phyloP scores from a whole-genome alignment of 1,140 invertebrate species.

The Dendrolimus kikuchii region DNA sequence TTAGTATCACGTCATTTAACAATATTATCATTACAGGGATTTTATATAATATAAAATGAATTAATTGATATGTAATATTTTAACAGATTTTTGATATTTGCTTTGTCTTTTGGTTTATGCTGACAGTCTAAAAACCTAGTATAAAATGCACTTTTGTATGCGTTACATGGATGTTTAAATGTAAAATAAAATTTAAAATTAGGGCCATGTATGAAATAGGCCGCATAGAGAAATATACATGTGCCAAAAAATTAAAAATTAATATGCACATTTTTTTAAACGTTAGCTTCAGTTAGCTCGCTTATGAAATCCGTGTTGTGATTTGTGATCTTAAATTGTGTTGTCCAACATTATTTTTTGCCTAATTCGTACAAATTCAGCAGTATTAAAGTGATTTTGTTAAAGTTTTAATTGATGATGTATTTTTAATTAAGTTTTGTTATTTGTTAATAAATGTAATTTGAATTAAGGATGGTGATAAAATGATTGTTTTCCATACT shows the following conservation, averaged over 20 bases:
- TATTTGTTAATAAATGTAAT: conserved; percentile 61
- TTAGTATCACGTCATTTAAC: conserved; percentile 63
- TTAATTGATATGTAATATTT: conserved; percentile 66
- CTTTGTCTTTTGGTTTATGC: conserved; percentile 43
- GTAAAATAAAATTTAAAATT: conserved; percentile 30
- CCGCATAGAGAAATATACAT: conserved; percentile 38
- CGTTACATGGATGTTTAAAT: conserved; percentile 13
- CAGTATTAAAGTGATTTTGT: conserved; percentile 72
- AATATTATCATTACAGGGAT: conserved; percentile 72
- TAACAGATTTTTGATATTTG: conserved; percentile 50
- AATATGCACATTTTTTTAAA: neutral
- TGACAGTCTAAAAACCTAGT: conserved; percentile 12
- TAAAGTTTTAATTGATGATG: conserved; percentile 66
- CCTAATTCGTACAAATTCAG: conserved; percentile 70
- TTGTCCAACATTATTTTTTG: conserved; percentile 48
- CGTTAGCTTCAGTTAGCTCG: neutral
- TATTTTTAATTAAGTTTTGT: conserved; percentile 68
- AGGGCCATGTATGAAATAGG: conserved; percentile 25
- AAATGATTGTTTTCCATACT: too few species aligned
- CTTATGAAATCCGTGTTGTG: conserved; percentile 28
- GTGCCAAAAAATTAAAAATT: conserved; percentile 46
- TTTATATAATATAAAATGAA: conserved; percentile 60
- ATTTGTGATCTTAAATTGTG: conserved; percentile 46
- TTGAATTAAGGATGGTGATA: neutral
- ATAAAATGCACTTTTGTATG: conserved; percentile 21